phyloP scores from a whole-genome alignment of 2,113 vertebrate genomes.

The Mustelus asterias region DNA sequence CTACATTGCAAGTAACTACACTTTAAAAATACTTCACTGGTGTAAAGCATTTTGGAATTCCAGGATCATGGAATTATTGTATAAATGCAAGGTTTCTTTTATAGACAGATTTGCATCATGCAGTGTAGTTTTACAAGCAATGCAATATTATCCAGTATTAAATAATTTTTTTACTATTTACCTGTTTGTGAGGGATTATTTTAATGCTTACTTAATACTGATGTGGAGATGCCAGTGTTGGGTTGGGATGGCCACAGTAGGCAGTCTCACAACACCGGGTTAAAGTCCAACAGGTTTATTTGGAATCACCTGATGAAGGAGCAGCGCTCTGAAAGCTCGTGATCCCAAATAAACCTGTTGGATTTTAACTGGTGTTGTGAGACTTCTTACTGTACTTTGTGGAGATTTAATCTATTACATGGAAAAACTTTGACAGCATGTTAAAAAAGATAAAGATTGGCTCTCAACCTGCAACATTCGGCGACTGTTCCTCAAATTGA shows the following conservation, averaged over 20 bases:
- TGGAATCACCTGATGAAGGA: no score
- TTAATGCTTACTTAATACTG: background rate
- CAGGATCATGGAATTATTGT: background rate
- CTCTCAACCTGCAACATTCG: conserved; percentile 49
- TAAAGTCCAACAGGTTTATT: no score
- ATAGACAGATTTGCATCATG: no score
- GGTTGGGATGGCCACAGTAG: no score
- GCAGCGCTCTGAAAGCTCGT: no score
- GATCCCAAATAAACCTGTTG: no score
- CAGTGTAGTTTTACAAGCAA: background rate
- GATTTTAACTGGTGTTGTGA: no score
- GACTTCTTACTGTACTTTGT: no score
- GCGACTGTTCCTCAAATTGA: conserved; percentile 72
- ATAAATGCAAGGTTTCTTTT: background rate
- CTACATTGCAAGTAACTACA: background rate
- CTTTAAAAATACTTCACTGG: background rate
- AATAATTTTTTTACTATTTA: background rate
- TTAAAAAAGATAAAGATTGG: background rate
- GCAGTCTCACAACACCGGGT: no score
- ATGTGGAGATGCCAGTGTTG: no score
- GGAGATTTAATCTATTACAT: background rate
- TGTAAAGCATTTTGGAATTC: background rate
- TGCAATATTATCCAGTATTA: background rate
- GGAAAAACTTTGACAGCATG: background rate
- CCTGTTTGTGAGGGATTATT: background rate